Percentiles rank a stretch among this genome's conserved stretches.
Evolutionary conservation across 1,140 invertebrate genomes (phyloP).

Genomic region (Pygmarrhopalites habei): DNA sequence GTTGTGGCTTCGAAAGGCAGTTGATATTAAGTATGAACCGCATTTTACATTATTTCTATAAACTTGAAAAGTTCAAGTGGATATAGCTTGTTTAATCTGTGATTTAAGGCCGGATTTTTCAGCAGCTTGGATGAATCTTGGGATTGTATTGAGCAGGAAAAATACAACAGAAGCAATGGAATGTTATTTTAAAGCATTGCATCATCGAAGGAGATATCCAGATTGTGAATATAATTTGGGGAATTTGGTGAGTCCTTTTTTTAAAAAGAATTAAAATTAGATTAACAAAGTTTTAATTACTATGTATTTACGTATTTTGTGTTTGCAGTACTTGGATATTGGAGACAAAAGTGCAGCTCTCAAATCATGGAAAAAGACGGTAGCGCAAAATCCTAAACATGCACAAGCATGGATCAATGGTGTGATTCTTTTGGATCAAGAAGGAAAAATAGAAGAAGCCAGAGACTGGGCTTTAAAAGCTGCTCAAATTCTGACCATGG

Average conservation of each 20-base stretch:
- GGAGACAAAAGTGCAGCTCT: constrained; percentile 54
- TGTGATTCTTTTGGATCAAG: constrained; percentile 76
- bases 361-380: constrained; percentile 71
- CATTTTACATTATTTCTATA: constrained; percentile 20
- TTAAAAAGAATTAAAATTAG: too few relatives aligned
- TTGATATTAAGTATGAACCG: constrained; percentile 58
- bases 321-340: constrained; percentile 57
- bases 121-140: constrained; percentile 96
- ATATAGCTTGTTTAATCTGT: neutral
- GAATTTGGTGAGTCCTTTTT: constrained; percentile 70
- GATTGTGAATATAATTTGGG: constrained; percentile 93
- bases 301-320: constrained; percentile 8
- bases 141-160: constrained; percentile 75
- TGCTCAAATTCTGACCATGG: constrained; percentile 58
- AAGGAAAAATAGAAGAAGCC: constrained; percentile 62
- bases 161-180: constrained; percentile 63
- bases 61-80: constrained; percentile 19
- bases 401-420: constrained; percentile 84
- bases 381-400: constrained; percentile 66
- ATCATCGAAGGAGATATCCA: constrained; percentile 69
- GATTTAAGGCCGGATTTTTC: constrained; percentile 71
- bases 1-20: constrained; percentile 62
- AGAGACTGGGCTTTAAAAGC: constrained; percentile 60
- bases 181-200: constrained; percentile 72
- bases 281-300: too few relatives aligned